Conservation (phyloP, 2,113 vertebrate species). For the Halcyon malimbica region DNA sequence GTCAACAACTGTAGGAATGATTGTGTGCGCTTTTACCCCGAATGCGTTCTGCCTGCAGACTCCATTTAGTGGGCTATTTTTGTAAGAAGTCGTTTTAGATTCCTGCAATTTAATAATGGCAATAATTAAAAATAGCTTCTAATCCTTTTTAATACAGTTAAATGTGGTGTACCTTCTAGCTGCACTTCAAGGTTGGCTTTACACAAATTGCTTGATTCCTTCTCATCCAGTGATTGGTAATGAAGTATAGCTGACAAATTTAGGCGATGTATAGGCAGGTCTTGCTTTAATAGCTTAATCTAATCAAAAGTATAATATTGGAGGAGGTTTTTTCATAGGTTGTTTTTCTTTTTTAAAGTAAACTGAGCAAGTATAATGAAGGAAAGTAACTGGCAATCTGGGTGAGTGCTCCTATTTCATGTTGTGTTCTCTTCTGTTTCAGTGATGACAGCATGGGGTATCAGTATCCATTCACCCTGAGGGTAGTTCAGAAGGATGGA, state of each 20-base stretch:
- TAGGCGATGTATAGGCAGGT: not conserved
- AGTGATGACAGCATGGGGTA: constrained; percentile 99
- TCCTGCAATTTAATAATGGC: not conserved
- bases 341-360: not conserved
- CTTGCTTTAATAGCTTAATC: not conserved
- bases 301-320: not conserved
- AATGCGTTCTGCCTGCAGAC: not conserved
- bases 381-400: not conserved
- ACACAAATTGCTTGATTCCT: not conserved
- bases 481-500: constrained; percentile 95
- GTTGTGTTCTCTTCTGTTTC: constrained; percentile 60
- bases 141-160: not conserved
- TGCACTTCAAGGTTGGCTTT: not conserved
- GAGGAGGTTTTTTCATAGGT: no score
- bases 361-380: not conserved
- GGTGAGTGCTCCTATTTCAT: constrained; percentile 8
- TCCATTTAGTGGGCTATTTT: not conserved
- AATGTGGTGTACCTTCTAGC: not conserved
- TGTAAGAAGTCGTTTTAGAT: not conserved
- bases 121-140: not conserved
- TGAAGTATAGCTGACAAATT: not conserved
- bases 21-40: not conserved
- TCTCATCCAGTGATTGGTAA: not conserved
- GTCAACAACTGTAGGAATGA: not conserved
- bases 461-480: constrained; percentile 96